Evolutionary conservation across 2,113 vertebrate species (phyloP).

Genomic region (Rhynchopsitta pachyrhyncha): DNA sequence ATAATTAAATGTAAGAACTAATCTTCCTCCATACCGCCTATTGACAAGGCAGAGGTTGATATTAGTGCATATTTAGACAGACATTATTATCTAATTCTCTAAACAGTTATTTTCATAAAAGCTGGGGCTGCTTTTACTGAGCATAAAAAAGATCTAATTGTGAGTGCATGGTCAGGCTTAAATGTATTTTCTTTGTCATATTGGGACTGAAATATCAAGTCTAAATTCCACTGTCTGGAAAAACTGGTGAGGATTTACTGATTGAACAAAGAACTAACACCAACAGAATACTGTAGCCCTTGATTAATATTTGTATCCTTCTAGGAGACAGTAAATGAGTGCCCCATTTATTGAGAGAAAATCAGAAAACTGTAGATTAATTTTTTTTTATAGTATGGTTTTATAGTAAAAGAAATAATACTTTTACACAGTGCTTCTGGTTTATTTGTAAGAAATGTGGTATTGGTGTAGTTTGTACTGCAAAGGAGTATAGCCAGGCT

Average conservation of each 20-base stretch:
- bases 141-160: background rate
- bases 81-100: background rate
- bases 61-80: background rate
- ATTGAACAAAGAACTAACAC: background rate
- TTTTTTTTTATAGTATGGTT: background rate
- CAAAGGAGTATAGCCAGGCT: background rate
- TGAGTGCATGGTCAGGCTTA: background rate
- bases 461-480: background rate
- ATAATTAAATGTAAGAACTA: slow-evolving; percentile 11
- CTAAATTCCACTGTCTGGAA: background rate
- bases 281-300: background rate
- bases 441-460: background rate
- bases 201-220: background rate
- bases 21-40: background rate
- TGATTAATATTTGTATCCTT: background rate
- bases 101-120: background rate
- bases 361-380: background rate
- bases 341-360: background rate
- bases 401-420: background rate
- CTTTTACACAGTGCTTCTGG: background rate
- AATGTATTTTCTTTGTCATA: background rate
- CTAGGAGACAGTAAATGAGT: background rate
- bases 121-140: background rate
- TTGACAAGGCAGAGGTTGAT: slow-evolving; percentile 31
- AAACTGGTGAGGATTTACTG: background rate